These are phyloP conservation scores for Pachycephus smyrnensis DNA, from an alignment of 2,888 invertebrate genomes.

Conservation along the genomic window DNA sequence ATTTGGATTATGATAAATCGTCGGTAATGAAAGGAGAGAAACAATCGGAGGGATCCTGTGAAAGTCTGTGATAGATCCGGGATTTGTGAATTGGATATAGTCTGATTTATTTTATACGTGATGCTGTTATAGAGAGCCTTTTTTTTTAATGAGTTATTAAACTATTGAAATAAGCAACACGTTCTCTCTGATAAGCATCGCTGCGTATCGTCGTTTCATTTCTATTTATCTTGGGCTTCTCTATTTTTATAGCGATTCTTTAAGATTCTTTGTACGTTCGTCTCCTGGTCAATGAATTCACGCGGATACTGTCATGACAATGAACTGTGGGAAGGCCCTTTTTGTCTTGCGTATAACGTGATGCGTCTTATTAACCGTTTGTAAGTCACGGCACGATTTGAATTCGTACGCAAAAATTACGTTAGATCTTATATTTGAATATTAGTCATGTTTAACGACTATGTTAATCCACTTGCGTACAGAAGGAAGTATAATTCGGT, in stretches of 20 bases:
- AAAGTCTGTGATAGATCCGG: not conserved
- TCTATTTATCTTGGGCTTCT: not conserved
- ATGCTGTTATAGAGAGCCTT: not conserved
- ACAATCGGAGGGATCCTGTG: not conserved
- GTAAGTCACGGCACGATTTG: not conserved
- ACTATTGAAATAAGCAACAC: not conserved
- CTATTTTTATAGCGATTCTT: not conserved
- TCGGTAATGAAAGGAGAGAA: not conserved
- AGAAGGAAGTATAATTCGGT: not conserved
- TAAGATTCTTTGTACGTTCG: not conserved
- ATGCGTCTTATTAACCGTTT: not conserved
- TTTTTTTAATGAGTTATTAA: not conserved
- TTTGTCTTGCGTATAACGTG: conserved; percentile 1
- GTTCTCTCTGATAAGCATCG: not conserved
- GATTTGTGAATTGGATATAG: not conserved
- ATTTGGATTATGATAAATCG: not conserved
- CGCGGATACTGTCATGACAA: not conserved
- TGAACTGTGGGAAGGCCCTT: conserved; percentile 5
- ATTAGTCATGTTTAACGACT: not conserved
- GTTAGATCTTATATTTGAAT: not conserved
- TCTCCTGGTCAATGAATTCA: not conserved
- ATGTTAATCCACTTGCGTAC: not conserved
- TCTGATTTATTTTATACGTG: not conserved
- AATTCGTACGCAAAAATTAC: not conserved
- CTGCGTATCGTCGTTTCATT: not conserved